Evolutionary conservation across 2,797 vertebrate species (phyloP), one percentile per base, ranked within the genome.

Genomic region (Takifugu ocellatus): DNA sequence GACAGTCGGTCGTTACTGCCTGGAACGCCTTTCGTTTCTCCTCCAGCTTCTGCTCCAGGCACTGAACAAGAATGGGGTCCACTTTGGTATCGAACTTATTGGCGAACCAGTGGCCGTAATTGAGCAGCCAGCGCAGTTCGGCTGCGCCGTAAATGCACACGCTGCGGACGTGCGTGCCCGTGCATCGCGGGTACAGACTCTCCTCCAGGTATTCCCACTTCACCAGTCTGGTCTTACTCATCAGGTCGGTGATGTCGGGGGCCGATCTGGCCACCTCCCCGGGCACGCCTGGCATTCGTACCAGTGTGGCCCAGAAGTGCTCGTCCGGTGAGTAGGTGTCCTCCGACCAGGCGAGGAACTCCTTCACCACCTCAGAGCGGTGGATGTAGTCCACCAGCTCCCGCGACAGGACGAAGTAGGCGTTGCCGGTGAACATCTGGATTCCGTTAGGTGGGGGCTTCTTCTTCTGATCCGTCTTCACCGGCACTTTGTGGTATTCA

Each of bases 241-340:
- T 92, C 26, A 97, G 71, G 74, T 98, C 96, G 2, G 94, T 94
- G 66, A 98, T 72, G 15, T 96, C 95, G 0, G 90, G 75, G 26
- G 85, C 68, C 0, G 90, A 84, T 50, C 92, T 84, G 33, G 88
- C 75, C 61, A 97, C 75, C 70, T 89, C 93, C 0, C 95, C 95
- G 0, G 96, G 96, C 0, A 93, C 82, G 0, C 93, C 94, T 0
- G 94, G 93, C 15, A 97, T 65, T 29, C 96, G 91, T 49, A 86
- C 89, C 27, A 98, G 84, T 0, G 94, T 94, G 51, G 96, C 96
- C 96, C 96, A 98, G 73, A 95, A 98, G 72, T 97, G 94, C 61
- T 98, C 96, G 59, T 98, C 96, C 0, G 96, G 96, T 6, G 95
- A 97, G 74, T 92, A 97, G 0, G 95, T 96, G 77, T 98, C 95